These are phyloP conservation scores for Philopotamus ludificatus DNA, from an alignment of 1,140 invertebrate species.

Conservation along the genomic window DNA sequence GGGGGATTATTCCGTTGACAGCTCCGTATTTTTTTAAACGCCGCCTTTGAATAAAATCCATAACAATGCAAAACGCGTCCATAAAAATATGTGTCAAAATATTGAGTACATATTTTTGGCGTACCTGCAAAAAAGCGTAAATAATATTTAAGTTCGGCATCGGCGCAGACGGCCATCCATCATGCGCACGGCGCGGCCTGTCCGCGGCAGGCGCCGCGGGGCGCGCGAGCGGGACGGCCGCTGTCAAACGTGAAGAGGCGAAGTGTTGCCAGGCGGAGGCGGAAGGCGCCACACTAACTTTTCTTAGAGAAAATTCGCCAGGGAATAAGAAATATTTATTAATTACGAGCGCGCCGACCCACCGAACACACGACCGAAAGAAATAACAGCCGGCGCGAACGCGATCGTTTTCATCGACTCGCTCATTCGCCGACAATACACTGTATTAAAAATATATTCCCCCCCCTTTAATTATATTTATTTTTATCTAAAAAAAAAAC, in stretches of 20 bases:
- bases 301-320: neutral
- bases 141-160: conserved; percentile 19
- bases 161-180: conserved; percentile 33
- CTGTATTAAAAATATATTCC: no score
- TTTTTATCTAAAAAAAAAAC: no score
- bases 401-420: no score
- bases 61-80: no score
- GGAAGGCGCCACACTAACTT: neutral
- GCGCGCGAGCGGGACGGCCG: neutral
- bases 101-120: no score
- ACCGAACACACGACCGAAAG: neutral
- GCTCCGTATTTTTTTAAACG: neutral
- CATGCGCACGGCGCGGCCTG: conserved; percentile 25
- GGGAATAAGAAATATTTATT: neutral
- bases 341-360: neutral
- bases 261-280: neutral
- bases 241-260: conserved; percentile 5
- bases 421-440: no score
- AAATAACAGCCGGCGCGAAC: no score
- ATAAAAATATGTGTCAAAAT: no score
- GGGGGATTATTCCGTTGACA: neutral
- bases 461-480: no score
- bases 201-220: conserved; percentile 24
- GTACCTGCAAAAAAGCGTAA: conserved; percentile 5
- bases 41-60: neutral